These are phyloP conservation scores for Nothocercus julius DNA, from an alignment of 2,113 vertebrate genomes.

Conservation along the genomic window DNA sequence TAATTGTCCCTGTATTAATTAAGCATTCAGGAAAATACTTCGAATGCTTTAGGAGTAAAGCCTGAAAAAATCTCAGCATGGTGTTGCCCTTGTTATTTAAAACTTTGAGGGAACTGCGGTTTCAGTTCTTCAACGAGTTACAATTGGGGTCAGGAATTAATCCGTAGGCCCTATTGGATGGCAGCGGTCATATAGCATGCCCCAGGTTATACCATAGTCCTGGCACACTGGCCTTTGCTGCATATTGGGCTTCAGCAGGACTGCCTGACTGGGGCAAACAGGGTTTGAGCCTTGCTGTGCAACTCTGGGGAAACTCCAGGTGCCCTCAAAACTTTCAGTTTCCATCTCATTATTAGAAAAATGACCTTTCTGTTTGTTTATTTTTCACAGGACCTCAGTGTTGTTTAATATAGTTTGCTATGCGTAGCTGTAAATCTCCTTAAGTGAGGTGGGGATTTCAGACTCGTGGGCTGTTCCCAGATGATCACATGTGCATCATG, in stretches of 20 bases:
- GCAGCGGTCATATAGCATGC: conserved; percentile 32
- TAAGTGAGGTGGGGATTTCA: conserved; percentile 38
- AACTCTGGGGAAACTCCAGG: conserved; percentile 60
- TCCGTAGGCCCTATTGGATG: conserved; percentile 50
- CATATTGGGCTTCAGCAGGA: conserved; percentile 45
- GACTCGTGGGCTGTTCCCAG: conserved; percentile 28
- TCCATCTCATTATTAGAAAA: conserved; percentile 45
- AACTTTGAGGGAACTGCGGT: conserved; percentile 5
- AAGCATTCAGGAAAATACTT: neutral
- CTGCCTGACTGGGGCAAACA: conserved; percentile 51
- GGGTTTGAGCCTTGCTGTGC: conserved; percentile 59
- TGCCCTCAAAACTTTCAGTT: conserved; percentile 24
- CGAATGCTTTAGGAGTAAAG: neutral
- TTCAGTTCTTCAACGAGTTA: conserved; percentile 32
- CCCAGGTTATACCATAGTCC: conserved; percentile 34
- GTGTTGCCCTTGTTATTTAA: conserved; percentile 12
- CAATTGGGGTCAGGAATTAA: conserved; percentile 64
- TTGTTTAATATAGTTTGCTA: conserved; percentile 41
- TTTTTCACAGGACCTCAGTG: conserved; percentile 34
- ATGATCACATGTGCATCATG: neutral
- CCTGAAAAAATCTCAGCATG: neutral
- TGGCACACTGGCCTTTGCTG: conserved; percentile 21
- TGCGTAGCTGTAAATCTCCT: conserved; percentile 46
- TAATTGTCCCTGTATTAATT: neutral
- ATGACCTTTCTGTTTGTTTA: conserved; percentile 38